Conservation (phyloP, 2,797 vertebrate species). For the Lycodopsis pacificus region DNA sequence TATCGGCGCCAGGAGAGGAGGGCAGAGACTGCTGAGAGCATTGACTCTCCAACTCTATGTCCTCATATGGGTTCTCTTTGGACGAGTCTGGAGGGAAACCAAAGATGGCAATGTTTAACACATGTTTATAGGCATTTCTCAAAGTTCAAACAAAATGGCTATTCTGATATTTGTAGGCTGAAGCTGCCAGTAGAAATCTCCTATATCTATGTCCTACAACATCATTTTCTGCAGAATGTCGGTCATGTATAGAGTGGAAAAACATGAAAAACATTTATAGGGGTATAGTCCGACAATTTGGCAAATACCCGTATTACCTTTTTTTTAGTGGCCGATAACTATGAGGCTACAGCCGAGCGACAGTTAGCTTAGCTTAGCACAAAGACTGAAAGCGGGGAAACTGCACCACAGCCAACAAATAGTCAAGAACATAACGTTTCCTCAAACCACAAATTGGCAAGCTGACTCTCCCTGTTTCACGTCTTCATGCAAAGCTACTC, state of each 20-base stretch:
- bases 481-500: background rate
- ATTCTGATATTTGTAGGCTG: background rate
- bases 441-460: background rate
- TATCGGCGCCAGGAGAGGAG: conserved; percentile 86
- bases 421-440: background rate
- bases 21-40: conserved; percentile 88
- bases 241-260: background rate
- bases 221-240: background rate
- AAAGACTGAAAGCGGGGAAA: background rate
- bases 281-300: background rate
- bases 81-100: conserved; percentile 69
- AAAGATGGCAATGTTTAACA: conserved; percentile 19
- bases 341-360: background rate
- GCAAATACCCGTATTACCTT: background rate
- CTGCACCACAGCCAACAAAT: background rate
- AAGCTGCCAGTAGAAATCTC: background rate
- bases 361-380: background rate
- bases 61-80: conserved; percentile 95
- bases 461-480: background rate
- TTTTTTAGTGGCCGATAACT: background rate
- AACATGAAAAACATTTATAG: background rate
- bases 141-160: background rate
- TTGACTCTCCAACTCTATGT: conserved; percentile 91
- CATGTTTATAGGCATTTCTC: background rate
- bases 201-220: background rate